Evolutionary conservation across 2,888 invertebrate genomes (phyloP), one percentile per base, ranked within the genome.

Genomic region (Chironomus tentans): DNA sequence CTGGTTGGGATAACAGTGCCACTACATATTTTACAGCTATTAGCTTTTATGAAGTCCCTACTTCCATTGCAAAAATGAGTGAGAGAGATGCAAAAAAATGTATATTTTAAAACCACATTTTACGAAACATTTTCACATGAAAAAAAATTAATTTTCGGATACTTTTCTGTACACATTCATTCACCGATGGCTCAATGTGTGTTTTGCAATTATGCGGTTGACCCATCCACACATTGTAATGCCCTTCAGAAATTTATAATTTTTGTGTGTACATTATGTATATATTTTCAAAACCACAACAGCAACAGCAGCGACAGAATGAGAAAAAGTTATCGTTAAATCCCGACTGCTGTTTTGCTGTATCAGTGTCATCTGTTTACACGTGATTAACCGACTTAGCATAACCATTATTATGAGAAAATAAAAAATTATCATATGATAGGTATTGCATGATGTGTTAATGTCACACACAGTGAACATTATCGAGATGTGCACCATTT

Each of bases 381-480:
- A 65, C 21, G 21, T 65, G 65, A 65, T 65, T 65, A 65, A 65
- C 65, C 65, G 65, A 65, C 65, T 56, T 56, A 18, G 65, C 65
- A 24, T 22, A 24, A 65, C 24, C 24, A 21, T 24, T 65, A 24
- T 24, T 38, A 65, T 62, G 62, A 13, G 4, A 2, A 65, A 24
- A 65, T 65, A 24, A 24, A 13, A 21, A 24, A 21, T 65, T 65
- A 13, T 21, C 22, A 65, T 22, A 21, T 24, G 21, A 21, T 21
- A 6, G 65, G 6, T 56, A 15, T 56, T 56, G 56, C 56, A 56
- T 18, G 56, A 56, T 56, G 50, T 50, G 56, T 56, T 56, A 38
- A 38, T 38, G 38, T 38, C 38, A 38, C 38, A 38, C 10, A 10
- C 38, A 38, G 38, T 38, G 38, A 38, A 38, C 38, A 38, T 38